Evolutionary conservation across 2,113 vertebrate species (phyloP).

Genomic region (Variabilichromis moorii): DNA sequence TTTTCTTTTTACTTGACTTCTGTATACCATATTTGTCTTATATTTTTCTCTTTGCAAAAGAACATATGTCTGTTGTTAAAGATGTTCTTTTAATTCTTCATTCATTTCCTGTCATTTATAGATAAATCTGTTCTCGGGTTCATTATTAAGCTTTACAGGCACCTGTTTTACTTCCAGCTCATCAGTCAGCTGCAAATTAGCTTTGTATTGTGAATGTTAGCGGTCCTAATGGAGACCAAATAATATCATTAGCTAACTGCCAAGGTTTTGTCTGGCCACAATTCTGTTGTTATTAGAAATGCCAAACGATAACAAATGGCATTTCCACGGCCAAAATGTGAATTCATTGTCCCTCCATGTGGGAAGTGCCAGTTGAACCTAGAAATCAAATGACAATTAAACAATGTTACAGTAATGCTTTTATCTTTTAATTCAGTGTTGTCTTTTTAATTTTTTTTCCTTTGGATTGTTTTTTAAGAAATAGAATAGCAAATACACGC

Average conservation of each 20-base stretch:
- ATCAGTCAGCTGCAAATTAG: not conserved
- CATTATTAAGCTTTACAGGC: constrained; percentile 2
- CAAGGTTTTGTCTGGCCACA: not conserved
- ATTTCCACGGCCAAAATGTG: constrained; percentile 40
- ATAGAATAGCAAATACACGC: not conserved
- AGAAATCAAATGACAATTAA: constrained; percentile 17
- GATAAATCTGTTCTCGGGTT: not conserved
- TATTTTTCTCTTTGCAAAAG: not conserved
- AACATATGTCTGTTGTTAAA: constrained; percentile 1
- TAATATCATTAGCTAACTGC: not conserved
- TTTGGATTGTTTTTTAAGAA: not conserved
- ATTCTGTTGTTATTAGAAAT: constrained; percentile 5
- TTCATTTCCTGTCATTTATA: not conserved
- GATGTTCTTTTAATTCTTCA: not conserved
- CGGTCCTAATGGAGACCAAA: constrained; percentile 45
- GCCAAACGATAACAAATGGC: not conserved
- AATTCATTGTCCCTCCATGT: constrained; percentile 34
- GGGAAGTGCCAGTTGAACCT: constrained; percentile 35
- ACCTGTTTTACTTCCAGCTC: constrained; percentile 18
- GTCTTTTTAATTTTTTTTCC: not conserved
- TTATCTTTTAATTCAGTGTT: constrained; percentile 7
- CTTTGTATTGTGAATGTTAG: not conserved
- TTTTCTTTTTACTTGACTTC: constrained; percentile 34
- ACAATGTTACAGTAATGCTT: not conserved
- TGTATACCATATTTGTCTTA: constrained; percentile 36